Percentiles rank a stretch among this genome's conserved stretches.
These are phyloP conservation scores for Caiman crocodilus DNA, from an alignment of 2,797 vertebrate genomes.

Conservation along the genomic window DNA sequence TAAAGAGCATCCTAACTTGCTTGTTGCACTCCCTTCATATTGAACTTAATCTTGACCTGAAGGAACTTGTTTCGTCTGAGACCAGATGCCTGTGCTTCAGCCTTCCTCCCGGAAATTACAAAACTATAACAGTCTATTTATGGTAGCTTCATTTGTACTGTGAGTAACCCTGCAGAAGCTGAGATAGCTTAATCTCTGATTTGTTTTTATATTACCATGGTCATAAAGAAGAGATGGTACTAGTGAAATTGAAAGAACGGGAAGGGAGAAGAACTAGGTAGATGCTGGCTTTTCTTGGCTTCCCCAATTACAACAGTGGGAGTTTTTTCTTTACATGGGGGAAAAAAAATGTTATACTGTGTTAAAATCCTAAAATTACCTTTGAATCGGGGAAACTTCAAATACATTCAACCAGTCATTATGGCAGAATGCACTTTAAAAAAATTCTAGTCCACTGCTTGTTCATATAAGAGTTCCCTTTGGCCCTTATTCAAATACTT, in stretches of 20 bases:
- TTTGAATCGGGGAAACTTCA: neutral
- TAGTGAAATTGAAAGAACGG: conserved; percentile 65
- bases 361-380: conserved; percentile 44
- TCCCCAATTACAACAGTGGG: neutral
- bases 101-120: conserved; percentile 66
- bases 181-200: conserved; percentile 50
- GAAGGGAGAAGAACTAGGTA: conserved; percentile 63
- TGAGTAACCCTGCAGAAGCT: conserved; percentile 45
- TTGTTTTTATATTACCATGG: conserved; percentile 29
- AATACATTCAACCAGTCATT: neutral
- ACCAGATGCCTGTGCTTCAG: conserved; percentile 50
- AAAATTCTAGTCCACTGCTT: neutral
- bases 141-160: conserved; percentile 67
- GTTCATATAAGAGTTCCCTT: neutral
- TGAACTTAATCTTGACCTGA: conserved; percentile 19
- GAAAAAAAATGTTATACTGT: conserved; percentile 60
- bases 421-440: neutral
- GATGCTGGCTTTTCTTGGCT: conserved; percentile 53
- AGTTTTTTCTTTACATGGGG: conserved; percentile 55
- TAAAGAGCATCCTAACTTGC: neutral
- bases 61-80: neutral
- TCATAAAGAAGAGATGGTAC: conserved; percentile 8
- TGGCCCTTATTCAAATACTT: neutral
- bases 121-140: conserved; percentile 67
- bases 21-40: neutral